Base-by-base conservation (phyloP, 2,797 vertebrate species). In the Anableps anableps region DNA sequence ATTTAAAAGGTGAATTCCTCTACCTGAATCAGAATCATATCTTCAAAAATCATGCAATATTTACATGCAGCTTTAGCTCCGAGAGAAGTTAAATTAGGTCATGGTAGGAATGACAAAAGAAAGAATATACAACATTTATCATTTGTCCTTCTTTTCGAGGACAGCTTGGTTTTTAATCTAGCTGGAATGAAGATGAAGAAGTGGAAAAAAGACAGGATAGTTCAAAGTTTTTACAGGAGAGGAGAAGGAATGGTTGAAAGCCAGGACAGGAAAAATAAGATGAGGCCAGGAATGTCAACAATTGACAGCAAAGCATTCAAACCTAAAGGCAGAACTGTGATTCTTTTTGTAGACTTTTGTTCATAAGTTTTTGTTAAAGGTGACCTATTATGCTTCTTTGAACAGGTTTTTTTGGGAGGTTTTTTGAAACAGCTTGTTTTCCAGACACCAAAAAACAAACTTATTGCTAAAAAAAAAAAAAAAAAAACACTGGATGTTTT, bases 101-200 rank as follows among this genome's bases (percentile, higher is more conserved):
- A 80, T 11, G 6, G 0, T 4, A 36, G 26, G 17, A 14, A 43
- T 2, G 14, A 47, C 31, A 43, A 21, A 60, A 41, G n/a, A 1
- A 45, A 74, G 11, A 0, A 38, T 41, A 64, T 21, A 43, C 5
- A 23, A 0, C 36, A 5, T 66, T 21, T 41, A 41, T 68, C 72
- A 70, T 85, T 79, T 85, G 64, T 60, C 45, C 58, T 51, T 78
- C 55, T 73, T 47, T 26, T 78, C 45, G 11, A 55, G 73, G 36
- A 82, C 76, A 88, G 85, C 77, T 86, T 86, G 77, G 84, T 79
- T 90, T 89, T 78, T 80, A 79, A 84, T 89, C 77, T 74, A 83
- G 26, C 66, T 80, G 82, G 86, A 88, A 83, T 78, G 80, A 75
- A 80, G 74, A 73, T 79, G 66, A 70, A 80, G 81, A 80, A 26